Conservation (phyloP, 1,140 invertebrate genomes). For the Planococcus citri region DNA sequence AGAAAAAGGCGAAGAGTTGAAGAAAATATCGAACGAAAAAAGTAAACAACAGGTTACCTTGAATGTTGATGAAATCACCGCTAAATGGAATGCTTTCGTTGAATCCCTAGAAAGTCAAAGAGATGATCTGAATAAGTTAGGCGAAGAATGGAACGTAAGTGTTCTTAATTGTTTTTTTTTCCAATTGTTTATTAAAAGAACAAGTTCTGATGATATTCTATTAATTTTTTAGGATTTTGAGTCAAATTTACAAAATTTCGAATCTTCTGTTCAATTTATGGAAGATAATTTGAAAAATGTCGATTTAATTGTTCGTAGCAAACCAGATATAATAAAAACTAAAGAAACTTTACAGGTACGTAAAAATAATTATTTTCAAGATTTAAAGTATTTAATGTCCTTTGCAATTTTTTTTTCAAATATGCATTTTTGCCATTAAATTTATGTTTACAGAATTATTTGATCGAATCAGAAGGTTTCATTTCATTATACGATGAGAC, state of each 20-base stretch:
- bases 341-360: constrained; percentile 55
- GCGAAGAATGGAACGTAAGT: constrained; percentile 56
- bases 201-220: too few species aligned
- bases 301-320: constrained; percentile 55
- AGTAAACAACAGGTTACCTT: constrained; percentile 48
- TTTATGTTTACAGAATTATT: background rate
- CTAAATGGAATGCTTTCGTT: constrained; percentile 61
- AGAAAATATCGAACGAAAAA: constrained; percentile 44
- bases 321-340: constrained; percentile 54
- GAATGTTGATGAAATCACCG: constrained; percentile 47
- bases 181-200: too few species aligned
- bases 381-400: background rate
- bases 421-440: background rate
- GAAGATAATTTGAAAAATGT: constrained; percentile 60
- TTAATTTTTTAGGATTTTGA: constrained; percentile 46
- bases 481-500: background rate
- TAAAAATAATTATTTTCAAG: constrained; percentile 23
- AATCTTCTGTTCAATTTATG: constrained; percentile 41
- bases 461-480: constrained; percentile 4
- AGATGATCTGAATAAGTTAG: constrained; percentile 48
- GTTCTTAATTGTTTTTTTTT: background rate
- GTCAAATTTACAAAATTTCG: constrained; percentile 48
- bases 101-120: constrained; percentile 50
- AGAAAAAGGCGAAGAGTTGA: constrained; percentile 49
- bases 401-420: background rate